These are phyloP conservation scores for Brachyhypopomus gauderio DNA, from an alignment of 2,113 vertebrate genomes.

Conservation along the genomic window DNA sequence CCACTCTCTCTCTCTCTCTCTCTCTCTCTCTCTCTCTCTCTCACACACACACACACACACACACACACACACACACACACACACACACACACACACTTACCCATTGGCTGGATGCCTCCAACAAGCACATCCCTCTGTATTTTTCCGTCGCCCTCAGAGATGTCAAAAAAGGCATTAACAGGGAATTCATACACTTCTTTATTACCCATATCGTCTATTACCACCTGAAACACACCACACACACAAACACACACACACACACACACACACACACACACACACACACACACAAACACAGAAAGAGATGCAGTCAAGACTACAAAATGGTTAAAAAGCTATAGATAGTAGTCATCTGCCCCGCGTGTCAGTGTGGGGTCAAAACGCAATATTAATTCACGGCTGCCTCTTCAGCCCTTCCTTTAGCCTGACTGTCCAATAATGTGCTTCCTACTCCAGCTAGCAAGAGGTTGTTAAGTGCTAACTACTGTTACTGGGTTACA, in stretches of 20 bases:
- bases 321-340: neutral
- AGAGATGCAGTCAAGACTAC: neutral
- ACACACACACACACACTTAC: conserved; percentile 64
- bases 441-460: no score
- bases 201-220: conserved; percentile 94
- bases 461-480: no score
- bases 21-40: neutral
- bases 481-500: no score
- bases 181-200: conserved; percentile 91
- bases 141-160: conserved; percentile 94
- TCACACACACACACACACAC: conserved; percentile 73
- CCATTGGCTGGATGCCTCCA: conserved; percentile 87
- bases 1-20: no score
- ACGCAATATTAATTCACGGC: neutral
- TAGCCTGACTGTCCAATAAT: no score
- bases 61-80: conserved; percentile 10
- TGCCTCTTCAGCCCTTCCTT: no score
- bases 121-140: conserved; percentile 93
- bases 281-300: neutral
- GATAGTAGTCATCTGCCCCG: no score
- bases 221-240: conserved; percentile 73
- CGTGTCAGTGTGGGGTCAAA: neutral
- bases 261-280: neutral
- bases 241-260: neutral
- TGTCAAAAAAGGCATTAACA: conserved; percentile 88